A percentile compares a stretch with the other conserved stretches of the same genome.
Evolutionary conservation across 2,888 invertebrate species (phyloP).

Genomic region (Rhopalosiphum nymphaeae): DNA sequence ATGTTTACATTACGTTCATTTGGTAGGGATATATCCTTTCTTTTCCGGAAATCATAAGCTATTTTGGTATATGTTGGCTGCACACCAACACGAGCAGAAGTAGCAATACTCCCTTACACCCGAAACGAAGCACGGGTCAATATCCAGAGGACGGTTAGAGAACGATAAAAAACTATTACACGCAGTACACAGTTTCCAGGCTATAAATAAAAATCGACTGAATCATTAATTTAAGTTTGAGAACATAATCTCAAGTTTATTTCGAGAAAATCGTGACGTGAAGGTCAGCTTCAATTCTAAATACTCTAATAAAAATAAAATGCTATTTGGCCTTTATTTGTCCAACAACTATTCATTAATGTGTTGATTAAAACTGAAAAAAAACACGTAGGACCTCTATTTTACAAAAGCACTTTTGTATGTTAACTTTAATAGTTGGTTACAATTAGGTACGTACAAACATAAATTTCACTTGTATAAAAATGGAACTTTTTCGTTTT

Average conservation of each 20-base stretch:
- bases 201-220: constrained; percentile 33
- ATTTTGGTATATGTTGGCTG: constrained; percentile 54
- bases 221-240: background rate
- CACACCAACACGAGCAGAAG: constrained; percentile 26
- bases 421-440: background rate
- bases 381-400: background rate
- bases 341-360: background rate
- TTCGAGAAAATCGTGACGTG: background rate
- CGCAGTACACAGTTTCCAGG: background rate
- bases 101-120: background rate
- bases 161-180: background rate
- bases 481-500: background rate
- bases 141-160: constrained; percentile 39
- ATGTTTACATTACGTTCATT: constrained; percentile 5
- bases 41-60: constrained; percentile 44
- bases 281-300: background rate
- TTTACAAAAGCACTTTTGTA: background rate
- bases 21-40: background rate
- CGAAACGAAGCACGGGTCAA: constrained; percentile 33
- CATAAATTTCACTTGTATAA: background rate
- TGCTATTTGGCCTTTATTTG: constrained; percentile 13
- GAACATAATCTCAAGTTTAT: constrained; percentile 9
- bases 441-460: background rate
- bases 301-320: background rate
- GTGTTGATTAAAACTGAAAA: background rate